These are phyloP conservation scores for Danio jaintianensis DNA, from an alignment of 2,797 vertebrate species.

Conservation along the genomic window DNA sequence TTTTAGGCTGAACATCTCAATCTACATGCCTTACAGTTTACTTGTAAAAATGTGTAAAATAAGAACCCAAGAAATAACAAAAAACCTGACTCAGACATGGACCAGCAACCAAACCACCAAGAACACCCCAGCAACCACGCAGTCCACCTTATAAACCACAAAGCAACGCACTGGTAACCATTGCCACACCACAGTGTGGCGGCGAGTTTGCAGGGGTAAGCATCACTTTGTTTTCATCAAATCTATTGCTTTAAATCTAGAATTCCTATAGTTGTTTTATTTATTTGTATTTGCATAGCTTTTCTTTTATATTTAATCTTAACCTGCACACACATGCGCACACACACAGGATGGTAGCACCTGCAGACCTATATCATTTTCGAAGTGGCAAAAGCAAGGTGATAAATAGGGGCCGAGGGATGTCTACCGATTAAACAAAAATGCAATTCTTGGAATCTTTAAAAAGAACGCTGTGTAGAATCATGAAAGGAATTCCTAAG, in stretches of 20 bases:
- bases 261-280: not conserved
- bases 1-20: too few species aligned
- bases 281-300: not conserved
- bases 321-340: constrained; percentile 49
- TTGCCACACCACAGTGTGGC: not conserved
- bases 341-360: constrained; percentile 29
- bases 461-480: constrained; percentile 14
- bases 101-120: constrained; percentile 4
- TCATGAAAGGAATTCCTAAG: constrained; percentile 41
- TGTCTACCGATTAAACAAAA: constrained; percentile 35
- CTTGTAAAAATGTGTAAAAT: not conserved
- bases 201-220: not conserved
- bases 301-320: not conserved
- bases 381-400: not conserved
- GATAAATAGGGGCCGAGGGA: constrained; percentile 27
- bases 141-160: not conserved
- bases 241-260: not conserved
- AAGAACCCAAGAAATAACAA: too few species aligned
- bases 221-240: not conserved
- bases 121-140: not conserved
- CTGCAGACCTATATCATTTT: constrained; percentile 51
- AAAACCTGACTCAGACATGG: not conserved
- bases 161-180: not conserved
- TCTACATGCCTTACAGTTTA: too few species aligned
- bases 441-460: constrained; percentile 36